A percentile compares a stretch with the other conserved stretches of the same genome.
Evolutionary conservation across 2,888 invertebrate genomes (phyloP).

Genomic region (Melanophora roralis): DNA sequence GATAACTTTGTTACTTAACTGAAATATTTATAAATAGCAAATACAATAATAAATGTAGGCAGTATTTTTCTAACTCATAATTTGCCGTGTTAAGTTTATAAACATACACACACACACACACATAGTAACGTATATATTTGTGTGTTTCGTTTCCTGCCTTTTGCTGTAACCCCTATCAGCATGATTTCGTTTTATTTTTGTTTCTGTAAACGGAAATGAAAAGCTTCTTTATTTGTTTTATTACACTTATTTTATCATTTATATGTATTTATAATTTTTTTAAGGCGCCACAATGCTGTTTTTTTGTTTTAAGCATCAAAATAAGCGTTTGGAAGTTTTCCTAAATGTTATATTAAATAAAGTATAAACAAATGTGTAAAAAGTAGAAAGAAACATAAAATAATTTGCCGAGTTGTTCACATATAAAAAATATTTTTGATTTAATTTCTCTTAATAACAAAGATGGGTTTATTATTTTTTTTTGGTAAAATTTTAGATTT

Average conservation of each 20-base stretch:
- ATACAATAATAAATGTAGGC: neutral
- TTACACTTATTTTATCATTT: neutral
- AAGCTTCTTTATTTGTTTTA: neutral
- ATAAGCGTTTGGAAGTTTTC: neutral
- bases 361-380: neutral
- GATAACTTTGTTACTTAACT: neutral
- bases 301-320: conserved; percentile 29
- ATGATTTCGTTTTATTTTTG: conserved; percentile 5
- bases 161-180: neutral
- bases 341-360: neutral
- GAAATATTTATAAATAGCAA: neutral
- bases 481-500: too few species aligned
- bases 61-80: neutral
- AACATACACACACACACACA: too few species aligned
- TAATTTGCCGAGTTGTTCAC: too few species aligned
- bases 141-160: neutral
- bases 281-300: conserved; percentile 42
- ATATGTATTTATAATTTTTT: neutral
- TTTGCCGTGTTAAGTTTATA: neutral
- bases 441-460: too few species aligned
- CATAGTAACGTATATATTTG: neutral
- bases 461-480: too few species aligned
- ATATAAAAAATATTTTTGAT: too few species aligned
- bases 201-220: conserved; percentile 8
- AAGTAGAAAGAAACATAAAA: neutral